Percentiles rank a stretch among this genome's conserved stretches.
Conservation (phyloP, 2,113 vertebrate genomes). For the Sprattus sprattus region DNA sequence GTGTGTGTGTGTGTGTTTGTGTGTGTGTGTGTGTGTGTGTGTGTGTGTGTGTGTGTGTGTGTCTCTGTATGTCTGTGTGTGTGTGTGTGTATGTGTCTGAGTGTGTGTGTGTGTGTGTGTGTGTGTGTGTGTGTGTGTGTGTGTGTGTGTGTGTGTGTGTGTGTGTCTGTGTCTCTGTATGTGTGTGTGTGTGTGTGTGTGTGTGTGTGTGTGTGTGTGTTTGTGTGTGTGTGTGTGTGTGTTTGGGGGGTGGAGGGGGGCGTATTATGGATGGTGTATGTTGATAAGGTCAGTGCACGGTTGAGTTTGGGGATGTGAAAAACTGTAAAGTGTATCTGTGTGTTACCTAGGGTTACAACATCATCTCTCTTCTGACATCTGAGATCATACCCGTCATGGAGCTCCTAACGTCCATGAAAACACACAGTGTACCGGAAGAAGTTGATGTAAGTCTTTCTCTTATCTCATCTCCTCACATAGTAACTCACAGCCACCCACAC, state of each 20-base stretch:
- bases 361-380: constrained; percentile 89
- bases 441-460: constrained; percentile 81
- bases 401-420: constrained; percentile 95
- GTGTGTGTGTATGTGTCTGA: background rate
- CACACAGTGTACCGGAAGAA: constrained; percentile 88
- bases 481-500: background rate
- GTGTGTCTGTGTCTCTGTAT: background rate
- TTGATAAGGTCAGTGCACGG: background rate
- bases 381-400: constrained; percentile 97
- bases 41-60: background rate
- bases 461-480: constrained; percentile 12
- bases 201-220: background rate
- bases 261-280: too few relatives aligned
- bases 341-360: constrained; percentile 83
- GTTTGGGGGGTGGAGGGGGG: too few relatives aligned
- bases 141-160: background rate
- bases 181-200: too few relatives aligned
- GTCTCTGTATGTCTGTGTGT: constrained; percentile 17
- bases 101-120: background rate
- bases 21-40: background rate
- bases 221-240: background rate
- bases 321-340: background rate
- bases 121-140: constrained; percentile 27
- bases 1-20: background rate
- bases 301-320: background rate